Evolutionary conservation across 92 coral and sea anemone species (phyloP).

Genomic region (Heteractis magnifica): DNA sequence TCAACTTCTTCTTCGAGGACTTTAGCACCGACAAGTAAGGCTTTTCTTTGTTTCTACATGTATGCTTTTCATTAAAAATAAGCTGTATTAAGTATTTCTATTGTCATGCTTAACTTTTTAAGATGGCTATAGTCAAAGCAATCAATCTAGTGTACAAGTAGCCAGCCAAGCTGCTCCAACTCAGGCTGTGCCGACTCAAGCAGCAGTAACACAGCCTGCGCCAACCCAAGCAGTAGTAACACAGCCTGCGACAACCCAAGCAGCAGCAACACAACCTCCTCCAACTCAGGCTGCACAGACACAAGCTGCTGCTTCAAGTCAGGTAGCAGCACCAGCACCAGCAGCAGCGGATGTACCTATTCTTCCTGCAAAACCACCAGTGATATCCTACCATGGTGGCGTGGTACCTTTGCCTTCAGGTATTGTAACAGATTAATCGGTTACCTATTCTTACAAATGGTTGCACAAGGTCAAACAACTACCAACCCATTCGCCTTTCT

Average conservation of each 20-base stretch:
- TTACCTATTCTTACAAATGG: too few species aligned
- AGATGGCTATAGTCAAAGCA: conserved; percentile 10
- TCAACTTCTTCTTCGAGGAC: neutral
- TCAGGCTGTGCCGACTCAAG: neutral
- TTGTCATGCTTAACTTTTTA: neutral
- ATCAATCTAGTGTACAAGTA: conserved; percentile 3
- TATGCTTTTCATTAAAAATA: too few species aligned
- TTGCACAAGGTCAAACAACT: neutral
- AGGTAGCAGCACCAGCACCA: conserved; percentile 21
- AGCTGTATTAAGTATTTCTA: too few species aligned
- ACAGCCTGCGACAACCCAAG: conserved; percentile 12
- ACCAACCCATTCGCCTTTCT: too few species aligned
- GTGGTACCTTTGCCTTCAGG: conserved; percentile 38
- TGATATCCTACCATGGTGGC: conserved; percentile 19
- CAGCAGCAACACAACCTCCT: conserved; percentile 7
- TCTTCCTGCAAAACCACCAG: conserved; percentile 33
- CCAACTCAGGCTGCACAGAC: conserved; percentile 11
- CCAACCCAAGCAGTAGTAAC: conserved; percentile 1
- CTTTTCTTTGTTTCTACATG: too few species aligned
- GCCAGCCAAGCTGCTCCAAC: neutral
- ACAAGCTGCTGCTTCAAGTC: neutral
- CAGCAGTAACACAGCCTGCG: conserved; percentile 3
- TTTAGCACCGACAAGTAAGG: too few species aligned
- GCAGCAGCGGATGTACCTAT: conserved; percentile 19
- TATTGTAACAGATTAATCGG: neutral